phyloP scores from a whole-genome alignment of 2,888 invertebrate genomes.

The Agriopis aurantiaria region DNA sequence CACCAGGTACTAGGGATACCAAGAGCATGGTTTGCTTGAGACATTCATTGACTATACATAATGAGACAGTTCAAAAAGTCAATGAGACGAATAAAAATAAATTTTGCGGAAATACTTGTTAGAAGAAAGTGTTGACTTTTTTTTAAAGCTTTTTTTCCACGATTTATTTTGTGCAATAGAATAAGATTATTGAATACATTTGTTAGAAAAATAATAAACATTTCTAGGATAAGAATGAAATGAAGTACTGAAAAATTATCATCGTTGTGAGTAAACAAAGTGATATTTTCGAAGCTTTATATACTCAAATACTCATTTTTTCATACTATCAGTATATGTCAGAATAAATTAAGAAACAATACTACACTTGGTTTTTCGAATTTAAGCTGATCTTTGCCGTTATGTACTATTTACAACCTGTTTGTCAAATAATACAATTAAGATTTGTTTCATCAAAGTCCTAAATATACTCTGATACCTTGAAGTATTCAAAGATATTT shows the following conservation, averaged over 20 bases:
- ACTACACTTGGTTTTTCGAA: not conserved
- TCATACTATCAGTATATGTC: too few relatives aligned
- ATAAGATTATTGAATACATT: not conserved
- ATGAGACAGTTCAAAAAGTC: constrained; percentile 6
- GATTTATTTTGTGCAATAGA: not conserved
- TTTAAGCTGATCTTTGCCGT: not conserved
- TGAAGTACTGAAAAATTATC: too few relatives aligned
- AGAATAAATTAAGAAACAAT: too few relatives aligned
- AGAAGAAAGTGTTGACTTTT: not conserved
- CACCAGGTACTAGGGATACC: constrained; percentile 38
- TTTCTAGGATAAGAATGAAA: too few relatives aligned
- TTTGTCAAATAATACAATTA: not conserved
- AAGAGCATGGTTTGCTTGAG: constrained; percentile 27
- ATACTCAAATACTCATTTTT: too few relatives aligned
- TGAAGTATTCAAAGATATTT: too few relatives aligned
- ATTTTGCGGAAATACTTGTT: not conserved
- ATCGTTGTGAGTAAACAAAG: too few relatives aligned
- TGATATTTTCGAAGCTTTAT: too few relatives aligned
- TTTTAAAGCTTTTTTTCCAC: too few relatives aligned
- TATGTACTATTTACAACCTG: not conserved
- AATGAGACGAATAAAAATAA: constrained; percentile 9
- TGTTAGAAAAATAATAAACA: too few relatives aligned
- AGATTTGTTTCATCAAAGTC: too few relatives aligned
- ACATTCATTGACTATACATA: constrained; percentile 20
- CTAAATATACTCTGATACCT: too few relatives aligned